Evolutionary conservation across 2,113 vertebrate species (phyloP).

Genomic region (Pluvianellus socialis): DNA sequence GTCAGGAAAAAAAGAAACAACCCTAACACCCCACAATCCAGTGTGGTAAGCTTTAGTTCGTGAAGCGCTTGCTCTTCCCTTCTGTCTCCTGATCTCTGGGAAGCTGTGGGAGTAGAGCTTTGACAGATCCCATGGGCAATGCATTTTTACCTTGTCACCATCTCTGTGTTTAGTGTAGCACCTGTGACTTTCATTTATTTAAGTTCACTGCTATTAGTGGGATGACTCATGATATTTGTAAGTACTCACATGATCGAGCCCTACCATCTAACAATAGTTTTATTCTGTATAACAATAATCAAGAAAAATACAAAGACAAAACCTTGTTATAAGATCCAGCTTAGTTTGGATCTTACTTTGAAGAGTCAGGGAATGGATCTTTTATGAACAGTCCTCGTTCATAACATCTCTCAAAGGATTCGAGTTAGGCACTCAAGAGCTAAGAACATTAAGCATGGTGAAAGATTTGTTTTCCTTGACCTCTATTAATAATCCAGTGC

Average conservation of each 20-base stretch:
- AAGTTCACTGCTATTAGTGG: not conserved
- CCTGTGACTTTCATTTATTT: conserved; percentile 10
- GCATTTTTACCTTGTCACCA: not conserved
- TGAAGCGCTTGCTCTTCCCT: not conserved
- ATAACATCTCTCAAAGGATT: not conserved
- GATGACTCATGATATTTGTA: conserved; percentile 9
- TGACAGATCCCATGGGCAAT: not conserved
- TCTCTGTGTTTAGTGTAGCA: not conserved
- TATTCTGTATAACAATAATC: not conserved
- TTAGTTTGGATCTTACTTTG: not conserved
- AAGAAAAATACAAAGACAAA: not conserved
- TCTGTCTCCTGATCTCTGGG: not conserved
- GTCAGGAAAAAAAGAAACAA: not conserved
- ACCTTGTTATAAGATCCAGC: not conserved
- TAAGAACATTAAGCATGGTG: not conserved
- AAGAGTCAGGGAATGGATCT: not conserved
- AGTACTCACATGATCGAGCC: conserved; percentile 15
- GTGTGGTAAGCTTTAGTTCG: not conserved
- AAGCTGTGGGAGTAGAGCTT: not conserved
- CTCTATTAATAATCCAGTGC: not conserved
- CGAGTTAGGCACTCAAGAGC: not conserved
- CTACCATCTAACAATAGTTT: not conserved
- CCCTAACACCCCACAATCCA: not conserved
- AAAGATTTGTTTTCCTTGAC: not conserved
- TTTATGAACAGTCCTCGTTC: not conserved